A percentile compares a stretch with the other conserved stretches of the same genome.
phyloP scores from a whole-genome alignment of 2,113 vertebrate genomes.

The Terrapene triunguis region DNA sequence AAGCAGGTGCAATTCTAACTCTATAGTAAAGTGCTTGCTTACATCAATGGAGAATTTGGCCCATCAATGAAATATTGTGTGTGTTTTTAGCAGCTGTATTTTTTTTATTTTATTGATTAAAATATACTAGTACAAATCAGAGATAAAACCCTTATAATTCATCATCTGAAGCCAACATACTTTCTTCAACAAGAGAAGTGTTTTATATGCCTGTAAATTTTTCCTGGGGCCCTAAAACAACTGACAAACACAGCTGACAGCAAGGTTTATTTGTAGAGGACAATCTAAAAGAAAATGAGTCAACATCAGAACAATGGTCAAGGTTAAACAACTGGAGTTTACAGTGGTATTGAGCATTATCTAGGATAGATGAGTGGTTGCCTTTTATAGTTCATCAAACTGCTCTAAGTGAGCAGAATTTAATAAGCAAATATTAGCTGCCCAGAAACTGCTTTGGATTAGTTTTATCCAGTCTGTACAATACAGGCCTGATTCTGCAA shows the following conservation, averaged over 20 bases:
- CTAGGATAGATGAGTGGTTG: too few species aligned
- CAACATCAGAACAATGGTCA: fast-evolving
- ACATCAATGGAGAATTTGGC: not conserved
- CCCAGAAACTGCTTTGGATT: not conserved
- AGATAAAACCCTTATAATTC: fast-evolving
- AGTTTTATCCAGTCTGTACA: not conserved
- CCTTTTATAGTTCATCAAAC: not conserved
- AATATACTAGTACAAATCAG: not conserved
- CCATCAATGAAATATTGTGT: not conserved
- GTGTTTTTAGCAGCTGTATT: not conserved
- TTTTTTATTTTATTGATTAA: fast-evolving
- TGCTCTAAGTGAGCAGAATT: not conserved
- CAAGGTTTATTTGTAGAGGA: not conserved
- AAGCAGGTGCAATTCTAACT: not conserved
- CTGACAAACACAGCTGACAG: not conserved
- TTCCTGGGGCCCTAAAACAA: not conserved
- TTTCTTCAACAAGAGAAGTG: fast-evolving
- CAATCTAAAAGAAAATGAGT: not conserved
- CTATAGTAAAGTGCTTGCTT: not conserved
- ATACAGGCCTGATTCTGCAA: not conserved
- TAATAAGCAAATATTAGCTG: not conserved
- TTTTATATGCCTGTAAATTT: not conserved
- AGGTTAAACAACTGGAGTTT: too few species aligned
- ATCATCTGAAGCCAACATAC: not conserved
- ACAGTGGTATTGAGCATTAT: fast-evolving